Evolutionary conservation across 2,113 vertebrate genomes (phyloP).

Genomic region (Campylomormyrus tamandua): DNA sequence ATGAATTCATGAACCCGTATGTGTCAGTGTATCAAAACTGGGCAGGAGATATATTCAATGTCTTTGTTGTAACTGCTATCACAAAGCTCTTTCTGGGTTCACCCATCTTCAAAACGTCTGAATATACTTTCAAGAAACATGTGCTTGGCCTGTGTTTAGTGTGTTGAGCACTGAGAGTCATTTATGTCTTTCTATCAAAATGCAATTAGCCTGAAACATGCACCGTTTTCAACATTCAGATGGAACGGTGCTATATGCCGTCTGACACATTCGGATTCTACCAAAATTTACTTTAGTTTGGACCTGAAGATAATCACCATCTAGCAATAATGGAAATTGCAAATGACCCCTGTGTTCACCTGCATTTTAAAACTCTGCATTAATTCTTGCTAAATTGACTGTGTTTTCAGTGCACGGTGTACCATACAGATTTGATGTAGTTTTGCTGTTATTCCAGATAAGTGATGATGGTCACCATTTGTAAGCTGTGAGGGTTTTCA

Average conservation of each 20-base stretch:
- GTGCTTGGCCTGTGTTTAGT: neutral
- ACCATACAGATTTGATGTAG: neutral
- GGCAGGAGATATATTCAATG: neutral
- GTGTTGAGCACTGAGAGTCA: neutral
- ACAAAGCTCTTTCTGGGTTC: neutral
- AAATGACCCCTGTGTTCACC: neutral
- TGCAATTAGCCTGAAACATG: neutral
- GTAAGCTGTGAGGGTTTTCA: neutral
- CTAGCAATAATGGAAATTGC: neutral
- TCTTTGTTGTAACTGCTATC: neutral
- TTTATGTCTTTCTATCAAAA: neutral
- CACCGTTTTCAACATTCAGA: neutral
- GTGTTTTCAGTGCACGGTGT: neutral
- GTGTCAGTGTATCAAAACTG: neutral
- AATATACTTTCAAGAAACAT: neutral
- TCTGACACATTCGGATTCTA: neutral
- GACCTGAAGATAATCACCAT: neutral
- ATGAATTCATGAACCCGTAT: neutral
- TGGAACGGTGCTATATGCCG: neutral
- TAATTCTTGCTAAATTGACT: neutral
- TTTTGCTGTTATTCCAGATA: neutral
- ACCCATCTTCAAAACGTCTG: neutral
- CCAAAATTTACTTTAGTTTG: neutral
- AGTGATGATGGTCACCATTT: neutral
- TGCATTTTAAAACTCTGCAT: neutral